Evolutionary conservation across 1,140 invertebrate species (phyloP).

Genomic region (Drosophila biarmipes): DNA sequence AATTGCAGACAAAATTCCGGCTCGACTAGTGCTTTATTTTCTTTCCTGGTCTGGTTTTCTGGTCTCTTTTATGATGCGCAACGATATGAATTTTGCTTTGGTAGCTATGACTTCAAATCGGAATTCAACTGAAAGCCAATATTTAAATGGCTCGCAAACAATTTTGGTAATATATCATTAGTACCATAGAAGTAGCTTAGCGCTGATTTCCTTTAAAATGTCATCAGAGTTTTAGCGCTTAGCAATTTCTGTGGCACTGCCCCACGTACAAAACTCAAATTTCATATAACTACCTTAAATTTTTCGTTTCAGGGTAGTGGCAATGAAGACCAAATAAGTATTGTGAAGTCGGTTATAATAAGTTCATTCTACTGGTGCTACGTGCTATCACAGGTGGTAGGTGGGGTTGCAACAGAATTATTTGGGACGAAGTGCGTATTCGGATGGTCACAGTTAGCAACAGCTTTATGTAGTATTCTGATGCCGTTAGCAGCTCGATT

Average conservation of each 20-base stretch:
- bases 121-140: slow-evolving; percentile 38
- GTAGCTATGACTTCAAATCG: slow-evolving; percentile 87
- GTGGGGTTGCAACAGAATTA: slow-evolving; percentile 90
- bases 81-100: slow-evolving; percentile 90
- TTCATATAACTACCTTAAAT: too few species aligned
- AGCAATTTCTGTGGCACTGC: too few species aligned
- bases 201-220: too few species aligned
- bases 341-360: slow-evolving; percentile 87
- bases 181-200: too few species aligned
- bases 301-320: slow-evolving; percentile 40
- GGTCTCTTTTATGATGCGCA: slow-evolving; percentile 91
- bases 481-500: slow-evolving; percentile 88
- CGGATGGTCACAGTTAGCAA: slow-evolving; percentile 89
- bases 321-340: slow-evolving; percentile 86
- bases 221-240: too few species aligned
- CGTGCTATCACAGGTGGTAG: slow-evolving; percentile 89
- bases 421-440: slow-evolving; percentile 93
- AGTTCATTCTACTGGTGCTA: slow-evolving; percentile 91
- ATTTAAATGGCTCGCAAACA: slow-evolving; percentile 19
- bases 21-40: slow-evolving; percentile 88
- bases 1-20: slow-evolving; percentile 85
- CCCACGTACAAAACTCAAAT: too few species aligned
- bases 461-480: slow-evolving; percentile 88
- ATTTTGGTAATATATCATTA: slow-evolving; percentile 46
- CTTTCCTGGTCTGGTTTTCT: slow-evolving; percentile 90